Conservation (phyloP, 1,140 invertebrate species). For the Drosophila mauritiana region DNA sequence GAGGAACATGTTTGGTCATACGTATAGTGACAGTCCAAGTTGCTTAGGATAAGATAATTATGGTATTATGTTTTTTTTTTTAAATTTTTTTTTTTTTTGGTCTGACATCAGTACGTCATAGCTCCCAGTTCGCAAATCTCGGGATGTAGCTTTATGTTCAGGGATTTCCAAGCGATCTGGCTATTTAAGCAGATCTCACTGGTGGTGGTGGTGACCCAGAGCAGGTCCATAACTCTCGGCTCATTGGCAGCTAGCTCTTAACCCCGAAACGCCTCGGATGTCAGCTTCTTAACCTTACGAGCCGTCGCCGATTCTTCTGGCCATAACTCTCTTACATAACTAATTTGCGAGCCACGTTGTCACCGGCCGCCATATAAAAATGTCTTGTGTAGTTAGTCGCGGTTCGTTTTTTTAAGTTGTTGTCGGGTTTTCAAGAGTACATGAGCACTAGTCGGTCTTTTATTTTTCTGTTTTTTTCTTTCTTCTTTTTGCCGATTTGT, state of each 20-base stretch:
- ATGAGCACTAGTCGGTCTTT: conserved; percentile 11
- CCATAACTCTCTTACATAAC: conserved; percentile 64
- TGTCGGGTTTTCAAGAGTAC: conserved; percentile 21
- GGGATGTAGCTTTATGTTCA: not conserved
- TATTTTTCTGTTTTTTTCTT: not conserved
- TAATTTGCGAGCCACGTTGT: conserved; percentile 55
- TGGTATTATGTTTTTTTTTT: too few relatives aligned
- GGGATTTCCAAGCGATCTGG: not conserved
- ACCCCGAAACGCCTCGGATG: conserved; percentile 55
- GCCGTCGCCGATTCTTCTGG: conserved; percentile 35
- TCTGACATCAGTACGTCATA: conserved; percentile 17
- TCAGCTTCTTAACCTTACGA: conserved; percentile 60
- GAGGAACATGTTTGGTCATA: conserved; percentile 19
- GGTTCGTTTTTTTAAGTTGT: conserved; percentile 9
- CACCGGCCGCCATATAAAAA: conserved; percentile 48
- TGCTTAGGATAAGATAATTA: conserved; percentile 38
- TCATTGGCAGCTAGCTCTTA: conserved; percentile 35
- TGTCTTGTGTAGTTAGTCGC: conserved; percentile 28
- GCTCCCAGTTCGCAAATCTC: not conserved
- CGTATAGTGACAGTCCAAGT: conserved; percentile 1
- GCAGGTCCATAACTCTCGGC: conserved; percentile 28
- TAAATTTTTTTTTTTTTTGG: conserved; percentile 24
- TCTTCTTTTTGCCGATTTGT: conserved; percentile 43
- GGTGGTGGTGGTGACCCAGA: not conserved
- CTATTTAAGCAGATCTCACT: too few relatives aligned